phyloP scores from a whole-genome alignment of 1,140 invertebrate species.

The Asbolus verrucosus region DNA sequence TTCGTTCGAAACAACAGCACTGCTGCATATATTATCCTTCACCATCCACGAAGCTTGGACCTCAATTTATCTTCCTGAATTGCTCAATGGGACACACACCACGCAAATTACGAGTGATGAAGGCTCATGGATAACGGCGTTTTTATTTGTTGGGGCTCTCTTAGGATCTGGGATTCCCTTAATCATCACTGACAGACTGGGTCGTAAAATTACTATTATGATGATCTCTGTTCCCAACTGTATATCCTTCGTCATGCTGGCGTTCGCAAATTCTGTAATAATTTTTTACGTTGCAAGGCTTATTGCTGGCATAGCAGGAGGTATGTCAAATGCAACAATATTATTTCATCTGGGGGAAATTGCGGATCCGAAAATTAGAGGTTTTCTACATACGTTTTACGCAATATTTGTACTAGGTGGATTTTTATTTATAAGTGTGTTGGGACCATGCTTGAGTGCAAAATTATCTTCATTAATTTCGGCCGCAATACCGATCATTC shows the following conservation, averaged over 20 bases:
- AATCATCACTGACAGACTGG: constrained; percentile 68
- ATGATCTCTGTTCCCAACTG: constrained; percentile 72
- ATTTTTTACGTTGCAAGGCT: constrained; percentile 68
- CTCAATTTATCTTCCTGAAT: constrained; percentile 27
- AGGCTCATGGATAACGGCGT: constrained; percentile 62
- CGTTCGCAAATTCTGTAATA: constrained; percentile 66
- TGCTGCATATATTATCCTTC: too few relatives aligned
- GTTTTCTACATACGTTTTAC: constrained; percentile 62
- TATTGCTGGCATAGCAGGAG: constrained; percentile 75
- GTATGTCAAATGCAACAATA: constrained; percentile 73
- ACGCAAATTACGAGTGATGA: constrained; percentile 56
- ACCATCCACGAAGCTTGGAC: constrained; percentile 45
- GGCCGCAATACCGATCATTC: constrained; percentile 70
- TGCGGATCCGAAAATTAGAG: constrained; percentile 75
- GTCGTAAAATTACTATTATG: constrained; percentile 77
- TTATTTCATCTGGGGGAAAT: constrained; percentile 78
- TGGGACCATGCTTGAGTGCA: constrained; percentile 74
- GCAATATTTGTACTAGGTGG: constrained; percentile 67
- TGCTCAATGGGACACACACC: constrained; percentile 17
- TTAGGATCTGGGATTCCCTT: constrained; percentile 48
- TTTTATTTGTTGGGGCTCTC: constrained; percentile 6
- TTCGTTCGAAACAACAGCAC: too few relatives aligned
- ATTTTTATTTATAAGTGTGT: constrained; percentile 75
- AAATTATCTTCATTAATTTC: constrained; percentile 71
- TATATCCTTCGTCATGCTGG: constrained; percentile 76